Evolutionary conservation across 92 coral and sea anemone genomes (phyloP), one percentile per base, ranked within the genome.

Genomic region (Hydrozoanthus gracilis): DNA sequence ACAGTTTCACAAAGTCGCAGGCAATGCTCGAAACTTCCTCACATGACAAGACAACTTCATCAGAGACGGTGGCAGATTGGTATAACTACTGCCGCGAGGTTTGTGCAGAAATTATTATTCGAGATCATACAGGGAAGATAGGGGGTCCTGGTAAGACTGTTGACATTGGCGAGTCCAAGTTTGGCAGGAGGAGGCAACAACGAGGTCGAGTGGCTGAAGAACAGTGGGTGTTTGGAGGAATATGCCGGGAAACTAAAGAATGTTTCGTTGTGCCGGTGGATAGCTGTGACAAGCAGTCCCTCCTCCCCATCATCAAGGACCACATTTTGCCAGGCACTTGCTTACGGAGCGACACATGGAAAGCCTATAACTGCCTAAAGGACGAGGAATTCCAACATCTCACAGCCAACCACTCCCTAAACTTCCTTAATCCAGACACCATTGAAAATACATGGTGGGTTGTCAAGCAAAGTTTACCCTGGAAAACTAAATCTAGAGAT

Each of bases 51-150:
- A 4, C 78, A 4, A 83, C 87, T 52, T 73, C 88, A 13, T 69
- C 88, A 5, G 88, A 85, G 61, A 60, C 74, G 73, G 88, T 85
- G 88, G 51, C 60, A 74, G 88, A 85, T 85, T 85, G 88, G 88
- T 85, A 73, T 84, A 71, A 84, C 44, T 84, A 20, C 68, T 60
- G 88, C 55, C 73, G 58, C 4, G 82, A 72, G 75, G 86, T 82
- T 3, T 82, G 86, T 82, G 86, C 86, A 39, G 75, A 82, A 68
- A 82, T 68, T 39, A 61, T 87, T 1, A 16, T 18, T 58, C 11
- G 12, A 12, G 11, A 72, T 52, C 88, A 75, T 44, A 39, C 79
- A n/a, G 50, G 78, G 44, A 18, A 71, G 35, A 84, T 77, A n/a
- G 85, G 89, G 39, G 76, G 86, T 4, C 89, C 76, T 3, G 89